A percentile compares a stretch with the other conserved stretches of the same genome.
Evolutionary conservation across 2,113 vertebrate species (phyloP).

Genomic region (Tyrannus savana): DNA sequence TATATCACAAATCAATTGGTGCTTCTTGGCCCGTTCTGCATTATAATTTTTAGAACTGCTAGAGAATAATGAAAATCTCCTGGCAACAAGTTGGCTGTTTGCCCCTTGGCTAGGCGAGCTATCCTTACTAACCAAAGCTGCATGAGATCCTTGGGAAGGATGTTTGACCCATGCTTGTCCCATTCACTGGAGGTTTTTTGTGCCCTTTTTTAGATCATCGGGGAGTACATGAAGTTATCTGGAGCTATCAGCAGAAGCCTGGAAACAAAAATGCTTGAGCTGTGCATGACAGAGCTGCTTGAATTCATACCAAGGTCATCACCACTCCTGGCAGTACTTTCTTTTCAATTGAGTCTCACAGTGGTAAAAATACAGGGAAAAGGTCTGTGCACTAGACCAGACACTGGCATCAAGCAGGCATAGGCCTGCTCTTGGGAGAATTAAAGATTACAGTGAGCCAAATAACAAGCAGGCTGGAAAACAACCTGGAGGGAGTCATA

Average conservation of each 20-base stretch:
- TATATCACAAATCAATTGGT: not conserved
- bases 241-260: constrained; percentile 63
- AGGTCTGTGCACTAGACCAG: not conserved
- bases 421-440: not conserved
- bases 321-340: not conserved
- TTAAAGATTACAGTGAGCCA: not conserved
- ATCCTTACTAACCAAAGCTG: not conserved
- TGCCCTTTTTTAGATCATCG: constrained; percentile 66
- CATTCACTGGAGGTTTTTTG: not conserved
- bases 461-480: not conserved
- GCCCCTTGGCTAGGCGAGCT: not conserved
- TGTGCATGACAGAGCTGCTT: constrained; percentile 60
- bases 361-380: not conserved
- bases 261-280: constrained; percentile 58
- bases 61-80: not conserved
- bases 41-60: not conserved
- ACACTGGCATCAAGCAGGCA: not conserved
- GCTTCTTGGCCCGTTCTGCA: not conserved
- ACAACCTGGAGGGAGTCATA: not conserved
- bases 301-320: constrained; percentile 74
- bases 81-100: not conserved
- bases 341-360: not conserved
- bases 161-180: not conserved
- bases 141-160: not conserved
- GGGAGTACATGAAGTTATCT: constrained; percentile 56